phyloP scores from a whole-genome alignment of 2,113 vertebrate genomes.

The Uropsilus gracilis region DNA sequence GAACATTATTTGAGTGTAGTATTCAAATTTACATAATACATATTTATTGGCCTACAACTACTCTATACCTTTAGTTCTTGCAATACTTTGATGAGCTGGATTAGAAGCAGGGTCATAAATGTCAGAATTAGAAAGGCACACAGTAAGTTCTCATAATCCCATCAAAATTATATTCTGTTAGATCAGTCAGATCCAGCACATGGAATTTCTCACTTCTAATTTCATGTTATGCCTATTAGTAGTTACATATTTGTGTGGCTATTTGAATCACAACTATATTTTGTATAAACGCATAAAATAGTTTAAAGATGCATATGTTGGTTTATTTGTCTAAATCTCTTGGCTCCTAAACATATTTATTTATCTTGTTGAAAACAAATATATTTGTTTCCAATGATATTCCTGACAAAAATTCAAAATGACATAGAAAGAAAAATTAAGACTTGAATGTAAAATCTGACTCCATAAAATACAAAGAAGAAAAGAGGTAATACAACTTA shows the following conservation, averaged over 20 bases:
- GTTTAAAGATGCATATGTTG: not conserved
- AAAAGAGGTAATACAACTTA: too few species aligned
- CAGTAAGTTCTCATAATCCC: not conserved
- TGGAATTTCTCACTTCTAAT: slow-evolving; percentile 17
- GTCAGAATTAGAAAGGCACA: not conserved
- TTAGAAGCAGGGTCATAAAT: not conserved
- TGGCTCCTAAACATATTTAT: not conserved
- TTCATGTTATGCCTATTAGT: not conserved
- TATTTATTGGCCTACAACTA: not conserved
- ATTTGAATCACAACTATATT: slow-evolving; percentile 36
- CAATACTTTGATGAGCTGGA: not conserved
- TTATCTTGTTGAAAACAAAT: too few species aligned
- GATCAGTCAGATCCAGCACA: not conserved
- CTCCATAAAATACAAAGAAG: too few species aligned
- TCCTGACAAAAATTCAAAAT: slow-evolving; percentile 13
- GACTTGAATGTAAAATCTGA: too few species aligned
- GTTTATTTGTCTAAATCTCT: not conserved
- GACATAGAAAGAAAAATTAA: not conserved
- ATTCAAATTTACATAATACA: not conserved
- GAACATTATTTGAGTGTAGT: not conserved
- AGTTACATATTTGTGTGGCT: not conserved
- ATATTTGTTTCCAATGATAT: slow-evolving; percentile 7
- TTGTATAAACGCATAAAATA: not conserved
- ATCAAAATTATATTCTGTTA: not conserved
- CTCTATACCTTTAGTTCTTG: not conserved